phyloP scores from a whole-genome alignment of 2,888 invertebrate species.

The Hemaris fuciformis region DNA sequence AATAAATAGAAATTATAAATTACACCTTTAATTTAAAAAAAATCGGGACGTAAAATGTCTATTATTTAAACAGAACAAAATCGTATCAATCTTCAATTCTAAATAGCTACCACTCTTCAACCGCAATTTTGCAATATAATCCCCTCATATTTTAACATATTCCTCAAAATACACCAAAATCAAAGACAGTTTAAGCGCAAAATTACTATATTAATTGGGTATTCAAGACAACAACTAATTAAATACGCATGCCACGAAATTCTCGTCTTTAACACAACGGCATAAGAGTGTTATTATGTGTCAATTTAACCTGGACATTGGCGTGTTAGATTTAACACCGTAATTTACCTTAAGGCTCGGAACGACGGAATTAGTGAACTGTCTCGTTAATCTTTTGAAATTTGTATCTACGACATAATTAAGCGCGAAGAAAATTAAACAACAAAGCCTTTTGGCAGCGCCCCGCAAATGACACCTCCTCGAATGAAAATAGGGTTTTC shows the following conservation, averaged over 20 bases:
- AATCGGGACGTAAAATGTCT: too few species aligned
- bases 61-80: too few species aligned
- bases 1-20: too few species aligned
- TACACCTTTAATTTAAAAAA: too few species aligned
- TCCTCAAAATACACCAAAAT: too few species aligned
- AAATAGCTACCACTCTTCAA: too few species aligned
- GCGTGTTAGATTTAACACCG: slow-evolving; percentile 21
- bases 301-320: slow-evolving; percentile 22
- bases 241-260: background rate
- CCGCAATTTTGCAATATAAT: too few species aligned
- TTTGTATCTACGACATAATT: slow-evolving; percentile 40
- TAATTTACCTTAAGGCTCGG: slow-evolving; percentile 25
- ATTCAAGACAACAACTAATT: background rate
- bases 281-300: slow-evolving; percentile 13
- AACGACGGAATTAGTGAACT: slow-evolving; percentile 33
- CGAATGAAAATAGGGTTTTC: slow-evolving; percentile 21
- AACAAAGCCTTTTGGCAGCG: slow-evolving; percentile 29
- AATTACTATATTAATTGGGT: background rate
- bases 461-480: slow-evolving; percentile 26
- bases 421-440: slow-evolving; percentile 34
- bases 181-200: background rate
- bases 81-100: too few species aligned
- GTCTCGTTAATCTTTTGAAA: slow-evolving; percentile 45
- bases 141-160: too few species aligned
- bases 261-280: background rate